Evolutionary conservation across 2,797 vertebrate genomes (phyloP).

Genomic region (Zenarchopterus dispar): DNA sequence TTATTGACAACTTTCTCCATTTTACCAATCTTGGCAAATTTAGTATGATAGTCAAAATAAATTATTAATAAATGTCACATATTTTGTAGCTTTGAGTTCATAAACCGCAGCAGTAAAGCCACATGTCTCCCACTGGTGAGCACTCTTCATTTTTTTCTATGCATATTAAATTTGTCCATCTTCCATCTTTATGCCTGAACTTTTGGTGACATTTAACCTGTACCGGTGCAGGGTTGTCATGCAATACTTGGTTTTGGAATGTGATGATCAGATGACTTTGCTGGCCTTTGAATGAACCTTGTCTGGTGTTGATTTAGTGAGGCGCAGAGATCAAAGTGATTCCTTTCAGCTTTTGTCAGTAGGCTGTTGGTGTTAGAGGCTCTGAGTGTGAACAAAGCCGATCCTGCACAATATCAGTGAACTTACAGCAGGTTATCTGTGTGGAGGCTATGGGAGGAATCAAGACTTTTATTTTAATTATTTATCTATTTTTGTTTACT

Average conservation of each 20-base stretch:
- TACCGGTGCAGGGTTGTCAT: constrained; percentile 67
- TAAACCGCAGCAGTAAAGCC: constrained; percentile 1
- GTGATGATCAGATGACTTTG: constrained; percentile 82
- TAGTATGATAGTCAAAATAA: not conserved
- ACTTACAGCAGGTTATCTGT: constrained; percentile 38
- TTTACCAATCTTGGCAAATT: too few relatives aligned
- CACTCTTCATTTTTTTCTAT: not conserved
- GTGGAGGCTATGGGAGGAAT: constrained; percentile 38
- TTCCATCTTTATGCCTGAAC: constrained; percentile 68
- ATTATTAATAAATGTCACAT: constrained; percentile 9
- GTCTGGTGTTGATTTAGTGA: constrained; percentile 85
- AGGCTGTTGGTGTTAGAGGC: constrained; percentile 54
- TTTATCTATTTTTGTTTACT: constrained; percentile 1
- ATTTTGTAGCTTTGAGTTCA: constrained; percentile 23
- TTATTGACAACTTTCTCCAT: too few relatives aligned
- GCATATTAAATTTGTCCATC: constrained; percentile 57
- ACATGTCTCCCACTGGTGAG: constrained; percentile 12
- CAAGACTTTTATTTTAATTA: not conserved
- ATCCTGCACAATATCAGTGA: constrained; percentile 44
- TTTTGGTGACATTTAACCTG: constrained; percentile 77
- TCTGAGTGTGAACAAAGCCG: constrained; percentile 70
- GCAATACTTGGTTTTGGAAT: constrained; percentile 79
- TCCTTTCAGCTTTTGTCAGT: constrained; percentile 67
- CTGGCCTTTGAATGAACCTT: constrained; percentile 85
- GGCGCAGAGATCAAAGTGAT: constrained; percentile 80